phyloP scores from a whole-genome alignment of 2,888 invertebrate species.

The Allygus modestus region DNA sequence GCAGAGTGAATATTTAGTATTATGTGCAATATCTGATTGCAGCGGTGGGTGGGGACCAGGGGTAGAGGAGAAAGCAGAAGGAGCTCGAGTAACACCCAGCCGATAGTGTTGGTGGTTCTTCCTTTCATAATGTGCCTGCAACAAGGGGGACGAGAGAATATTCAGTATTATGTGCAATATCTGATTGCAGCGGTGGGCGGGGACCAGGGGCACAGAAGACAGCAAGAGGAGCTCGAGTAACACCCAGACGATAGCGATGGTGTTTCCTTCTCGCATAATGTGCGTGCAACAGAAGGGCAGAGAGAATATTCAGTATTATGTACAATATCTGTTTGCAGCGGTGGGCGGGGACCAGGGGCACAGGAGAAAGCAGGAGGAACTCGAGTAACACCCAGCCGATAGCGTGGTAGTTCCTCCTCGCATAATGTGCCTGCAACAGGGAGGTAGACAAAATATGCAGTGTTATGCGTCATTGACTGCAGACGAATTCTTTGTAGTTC shows the following conservation, averaged over 20 bases:
- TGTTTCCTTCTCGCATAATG: conserved; percentile 48
- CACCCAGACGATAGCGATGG: conserved; percentile 26
- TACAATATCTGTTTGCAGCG: conserved; percentile 75
- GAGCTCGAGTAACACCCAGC: conserved; percentile 10
- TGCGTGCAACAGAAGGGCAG: conserved; percentile 21
- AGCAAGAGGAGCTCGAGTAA: neutral
- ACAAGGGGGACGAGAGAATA: neutral
- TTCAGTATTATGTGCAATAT: too few relatives aligned
- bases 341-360: neutral
- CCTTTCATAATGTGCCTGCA: conserved; percentile 46
- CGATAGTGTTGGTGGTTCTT: conserved; percentile 40
- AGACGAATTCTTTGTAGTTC: too few relatives aligned
- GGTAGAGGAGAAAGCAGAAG: neutral
- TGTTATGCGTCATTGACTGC: too few relatives aligned
- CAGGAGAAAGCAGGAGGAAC: neutral
- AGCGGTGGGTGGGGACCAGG: conserved; percentile 65
- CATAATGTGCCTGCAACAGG: conserved; percentile 42
- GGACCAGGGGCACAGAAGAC: neutral
- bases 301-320: neutral
- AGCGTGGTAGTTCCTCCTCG: conserved; percentile 31
- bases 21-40: conserved; percentile 70
- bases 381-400: conserved; percentile 17
- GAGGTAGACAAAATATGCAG: too few relatives aligned
- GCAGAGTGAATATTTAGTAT: neutral
- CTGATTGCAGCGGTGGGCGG: conserved; percentile 70